Evolutionary conservation across 2,113 vertebrate genomes (phyloP).

Genomic region (Chiloscyllium plagiosum): DNA sequence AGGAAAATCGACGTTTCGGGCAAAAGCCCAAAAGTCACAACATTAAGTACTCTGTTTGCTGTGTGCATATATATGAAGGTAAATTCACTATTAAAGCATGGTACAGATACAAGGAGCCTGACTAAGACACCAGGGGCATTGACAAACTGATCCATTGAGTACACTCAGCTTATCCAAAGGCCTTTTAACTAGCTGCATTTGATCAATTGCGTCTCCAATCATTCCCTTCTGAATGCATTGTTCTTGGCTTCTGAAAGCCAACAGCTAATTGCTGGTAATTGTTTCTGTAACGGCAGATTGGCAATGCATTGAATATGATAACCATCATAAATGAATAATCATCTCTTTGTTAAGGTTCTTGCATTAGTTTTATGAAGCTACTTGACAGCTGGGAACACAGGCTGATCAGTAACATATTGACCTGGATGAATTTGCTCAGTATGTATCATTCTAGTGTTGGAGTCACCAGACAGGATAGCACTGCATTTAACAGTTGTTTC

Average conservation of each 20-base stretch:
- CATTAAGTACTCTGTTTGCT: too few species aligned
- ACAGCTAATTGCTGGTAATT: not conserved
- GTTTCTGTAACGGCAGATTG: not conserved
- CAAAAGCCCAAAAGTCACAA: too few species aligned
- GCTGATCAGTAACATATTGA: not conserved
- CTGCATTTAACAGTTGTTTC: not conserved
- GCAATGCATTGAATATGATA: not conserved
- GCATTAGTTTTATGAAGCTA: not conserved
- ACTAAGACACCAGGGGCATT: not conserved
- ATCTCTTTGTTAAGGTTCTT: not conserved
- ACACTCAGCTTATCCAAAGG: not conserved
- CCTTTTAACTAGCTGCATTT: not conserved
- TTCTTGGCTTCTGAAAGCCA: not conserved
- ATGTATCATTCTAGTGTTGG: not conserved
- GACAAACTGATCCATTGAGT: not conserved
- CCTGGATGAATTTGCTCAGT: not conserved
- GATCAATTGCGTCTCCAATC: not conserved
- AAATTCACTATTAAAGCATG: too few species aligned
- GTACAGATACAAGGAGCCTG: too few species aligned
- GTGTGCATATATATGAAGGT: too few species aligned
- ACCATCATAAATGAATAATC: not conserved
- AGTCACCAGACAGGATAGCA: not conserved
- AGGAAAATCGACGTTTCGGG: too few species aligned
- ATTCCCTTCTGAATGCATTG: not conserved
- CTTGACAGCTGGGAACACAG: not conserved